Conservation (phyloP, 2,888 invertebrate genomes). For the Nycteola revayana region DNA sequence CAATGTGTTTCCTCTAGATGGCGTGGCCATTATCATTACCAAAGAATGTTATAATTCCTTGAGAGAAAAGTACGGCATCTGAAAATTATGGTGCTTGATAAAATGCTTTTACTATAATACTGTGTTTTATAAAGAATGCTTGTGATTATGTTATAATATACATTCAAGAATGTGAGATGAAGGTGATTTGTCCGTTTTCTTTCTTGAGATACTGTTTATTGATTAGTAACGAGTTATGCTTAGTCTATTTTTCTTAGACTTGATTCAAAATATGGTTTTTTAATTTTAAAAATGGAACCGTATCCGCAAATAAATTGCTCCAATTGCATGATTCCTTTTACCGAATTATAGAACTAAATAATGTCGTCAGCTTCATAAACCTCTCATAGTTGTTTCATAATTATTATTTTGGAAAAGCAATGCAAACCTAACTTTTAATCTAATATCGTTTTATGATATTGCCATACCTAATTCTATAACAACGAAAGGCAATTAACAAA, state of each 20-base stretch:
- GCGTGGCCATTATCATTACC: conserved; percentile 40
- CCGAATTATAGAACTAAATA: no score
- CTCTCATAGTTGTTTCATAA: not conserved
- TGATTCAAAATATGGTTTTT: no score
- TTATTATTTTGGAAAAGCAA: not conserved
- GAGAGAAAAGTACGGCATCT: conserved; percentile 32
- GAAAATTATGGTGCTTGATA: conserved; percentile 31
- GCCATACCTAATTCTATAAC: not conserved
- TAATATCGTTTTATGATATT: not conserved
- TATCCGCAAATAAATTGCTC: no score
- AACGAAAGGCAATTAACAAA: not conserved
- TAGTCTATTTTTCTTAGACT: no score
- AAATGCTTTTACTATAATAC: conserved; percentile 29
- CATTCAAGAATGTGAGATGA: conserved; percentile 26
- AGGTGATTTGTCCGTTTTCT: no score
- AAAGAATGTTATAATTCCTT: conserved; percentile 33
- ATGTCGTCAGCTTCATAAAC: no score
- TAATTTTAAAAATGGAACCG: no score
- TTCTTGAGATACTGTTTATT: no score
- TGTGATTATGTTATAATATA: conserved; percentile 28
- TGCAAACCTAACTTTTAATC: not conserved
- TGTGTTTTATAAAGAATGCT: conserved; percentile 26
- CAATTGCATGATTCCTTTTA: no score
- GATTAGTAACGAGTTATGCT: no score
- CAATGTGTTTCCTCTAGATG: conserved; percentile 53